These are phyloP conservation scores for Tychaedon coryphoeus DNA, from an alignment of 2,113 vertebrate species.

Conservation along the genomic window DNA sequence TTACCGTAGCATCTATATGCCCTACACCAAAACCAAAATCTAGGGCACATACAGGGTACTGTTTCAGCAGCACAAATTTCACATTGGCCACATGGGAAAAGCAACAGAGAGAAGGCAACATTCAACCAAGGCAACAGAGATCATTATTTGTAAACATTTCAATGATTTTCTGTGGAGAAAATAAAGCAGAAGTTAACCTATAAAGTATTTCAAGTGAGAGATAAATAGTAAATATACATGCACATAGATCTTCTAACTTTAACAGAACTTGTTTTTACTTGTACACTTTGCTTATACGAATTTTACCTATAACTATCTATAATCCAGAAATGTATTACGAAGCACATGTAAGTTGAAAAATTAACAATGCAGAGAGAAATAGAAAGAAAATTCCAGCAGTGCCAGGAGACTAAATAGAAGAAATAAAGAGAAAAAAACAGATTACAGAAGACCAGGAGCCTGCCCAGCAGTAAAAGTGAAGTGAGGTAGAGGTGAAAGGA, in stretches of 20 bases:
- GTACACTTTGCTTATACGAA: neutral
- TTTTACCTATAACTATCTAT: neutral
- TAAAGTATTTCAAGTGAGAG: neutral
- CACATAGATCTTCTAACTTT: neutral
- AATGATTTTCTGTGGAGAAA: neutral
- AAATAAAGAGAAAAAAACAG: neutral
- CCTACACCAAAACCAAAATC: neutral
- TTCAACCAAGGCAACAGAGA: neutral
- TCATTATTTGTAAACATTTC: neutral
- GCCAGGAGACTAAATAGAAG: neutral
- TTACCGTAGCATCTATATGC: neutral
- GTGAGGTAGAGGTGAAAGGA: neutral
- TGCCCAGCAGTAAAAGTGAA: neutral
- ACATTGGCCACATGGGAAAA: neutral
- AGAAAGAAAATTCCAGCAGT: neutral
- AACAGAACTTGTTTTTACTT: neutral
- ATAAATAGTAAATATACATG: neutral
- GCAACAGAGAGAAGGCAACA: neutral
- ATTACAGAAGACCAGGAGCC: neutral
- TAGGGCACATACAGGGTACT: neutral
- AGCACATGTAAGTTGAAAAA: neutral
- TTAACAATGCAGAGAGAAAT: neutral
- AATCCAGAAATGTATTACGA: neutral
- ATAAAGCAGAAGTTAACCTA: neutral
- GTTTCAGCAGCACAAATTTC: neutral